Evolutionary conservation across 37 sponge, comb jelly and placozoan species (phyloP).

Genomic region (Tethya wilhelma): DNA sequence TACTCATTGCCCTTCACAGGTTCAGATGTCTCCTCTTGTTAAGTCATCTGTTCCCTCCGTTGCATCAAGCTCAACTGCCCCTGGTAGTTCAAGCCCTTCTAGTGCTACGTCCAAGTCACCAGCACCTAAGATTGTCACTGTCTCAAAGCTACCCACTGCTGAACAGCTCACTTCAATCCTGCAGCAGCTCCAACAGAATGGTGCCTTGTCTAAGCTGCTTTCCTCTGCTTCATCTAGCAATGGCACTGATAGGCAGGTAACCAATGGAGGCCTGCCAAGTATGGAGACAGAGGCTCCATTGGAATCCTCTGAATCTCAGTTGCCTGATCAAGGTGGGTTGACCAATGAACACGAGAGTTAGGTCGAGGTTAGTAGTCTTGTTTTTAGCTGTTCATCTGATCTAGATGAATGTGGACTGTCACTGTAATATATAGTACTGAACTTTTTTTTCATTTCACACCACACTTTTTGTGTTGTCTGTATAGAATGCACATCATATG

Average conservation of each 20-base stretch:
- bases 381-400: too few relatives aligned
- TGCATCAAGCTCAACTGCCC: conserved; percentile 14
- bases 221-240: background rate
- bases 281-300: too few relatives aligned
- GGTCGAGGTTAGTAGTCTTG: too few relatives aligned
- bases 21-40: conserved; percentile 30
- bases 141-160: conserved; percentile 30
- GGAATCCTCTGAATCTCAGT: too few relatives aligned
- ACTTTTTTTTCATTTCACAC: too few relatives aligned
- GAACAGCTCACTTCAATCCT: conserved; percentile 19
- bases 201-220: conserved; percentile 15
- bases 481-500: too few relatives aligned
- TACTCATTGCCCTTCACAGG: conserved; percentile 9
- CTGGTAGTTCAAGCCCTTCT: background rate
- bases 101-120: conserved; percentile 33
- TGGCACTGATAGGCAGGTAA: background rate
- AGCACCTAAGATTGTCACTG: conserved; percentile 59
- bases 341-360: too few relatives aligned
- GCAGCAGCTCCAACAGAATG: conserved; percentile 49
- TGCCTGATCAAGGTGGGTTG: too few relatives aligned
- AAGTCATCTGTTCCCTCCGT: background rate
- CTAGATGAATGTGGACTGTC: too few relatives aligned
- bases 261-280: too few relatives aligned
- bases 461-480: too few relatives aligned
- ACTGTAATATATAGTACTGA: too few relatives aligned